Conservation (phyloP, 2,113 vertebrate species). For the Scytalopus superciliaris region DNA sequence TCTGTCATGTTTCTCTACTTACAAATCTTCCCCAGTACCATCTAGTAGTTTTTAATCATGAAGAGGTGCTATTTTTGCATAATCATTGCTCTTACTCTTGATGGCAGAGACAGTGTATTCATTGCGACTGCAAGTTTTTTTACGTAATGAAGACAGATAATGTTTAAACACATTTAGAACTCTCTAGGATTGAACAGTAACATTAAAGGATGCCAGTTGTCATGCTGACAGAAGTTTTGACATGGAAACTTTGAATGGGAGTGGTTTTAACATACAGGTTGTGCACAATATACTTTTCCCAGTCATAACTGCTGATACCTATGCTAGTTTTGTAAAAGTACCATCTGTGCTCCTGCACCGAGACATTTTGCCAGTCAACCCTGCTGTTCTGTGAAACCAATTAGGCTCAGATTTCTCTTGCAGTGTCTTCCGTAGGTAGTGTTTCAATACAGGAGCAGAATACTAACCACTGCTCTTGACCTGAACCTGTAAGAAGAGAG, state of each 20-base stretch:
- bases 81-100: not conserved
- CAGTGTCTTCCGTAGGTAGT: constrained; percentile 14
- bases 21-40: not conserved
- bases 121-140: not conserved
- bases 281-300: not conserved
- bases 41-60: not conserved
- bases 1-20: not conserved
- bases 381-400: constrained; percentile 49
- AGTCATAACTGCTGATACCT: constrained; percentile 3
- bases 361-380: constrained; percentile 39
- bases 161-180: not conserved
- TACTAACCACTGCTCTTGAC: constrained; percentile 40
- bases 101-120: not conserved
- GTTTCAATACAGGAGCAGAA: constrained; percentile 15
- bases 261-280: not conserved
- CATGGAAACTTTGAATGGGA: not conserved
- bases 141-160: not conserved
- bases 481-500: constrained; percentile 26
- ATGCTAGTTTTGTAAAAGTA: constrained; percentile 21
- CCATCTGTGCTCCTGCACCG: constrained; percentile 32
- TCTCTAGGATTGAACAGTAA: not conserved
- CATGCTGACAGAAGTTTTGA: not conserved
- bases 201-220: not conserved
- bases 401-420: constrained; percentile 37
- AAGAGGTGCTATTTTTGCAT: not conserved